phyloP scores from a whole-genome alignment of 1,140 invertebrate species.

The Heliconius melpomene region DNA sequence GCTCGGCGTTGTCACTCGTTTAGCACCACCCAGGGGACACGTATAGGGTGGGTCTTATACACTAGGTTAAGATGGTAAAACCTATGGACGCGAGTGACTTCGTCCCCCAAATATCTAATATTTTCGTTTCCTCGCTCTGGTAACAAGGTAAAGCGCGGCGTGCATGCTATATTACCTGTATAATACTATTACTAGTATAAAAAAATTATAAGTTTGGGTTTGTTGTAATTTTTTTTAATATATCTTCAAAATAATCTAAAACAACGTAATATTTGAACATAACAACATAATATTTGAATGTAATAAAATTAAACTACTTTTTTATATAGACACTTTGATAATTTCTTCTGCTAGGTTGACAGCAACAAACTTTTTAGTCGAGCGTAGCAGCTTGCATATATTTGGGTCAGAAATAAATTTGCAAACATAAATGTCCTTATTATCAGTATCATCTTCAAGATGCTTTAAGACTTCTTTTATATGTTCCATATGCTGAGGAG shows the following conservation, averaged over 20 bases:
- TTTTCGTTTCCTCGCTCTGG: no score
- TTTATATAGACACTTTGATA: conserved; percentile 44
- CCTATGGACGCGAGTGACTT: no score
- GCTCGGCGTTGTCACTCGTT: no score
- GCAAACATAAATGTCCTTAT: conserved; percentile 66
- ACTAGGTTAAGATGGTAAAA: no score
- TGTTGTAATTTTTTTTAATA: neutral
- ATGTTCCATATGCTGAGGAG: conserved; percentile 51
- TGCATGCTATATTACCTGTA: no score
- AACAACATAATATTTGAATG: neutral
- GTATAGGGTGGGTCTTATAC: no score
- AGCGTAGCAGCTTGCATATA: conserved; percentile 64
- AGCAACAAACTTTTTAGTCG: conserved; percentile 64
- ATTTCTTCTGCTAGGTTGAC: conserved; percentile 58
- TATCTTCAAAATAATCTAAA: neutral
- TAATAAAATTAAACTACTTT: neutral
- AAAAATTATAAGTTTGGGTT: neutral
- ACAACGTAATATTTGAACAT: no score
- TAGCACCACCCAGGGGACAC: no score
- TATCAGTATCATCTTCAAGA: conserved; percentile 63
- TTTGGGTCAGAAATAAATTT: conserved; percentile 61
- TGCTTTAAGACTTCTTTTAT: conserved; percentile 52
- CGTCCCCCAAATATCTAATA: no score
- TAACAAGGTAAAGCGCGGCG: no score
- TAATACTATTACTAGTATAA: no score